Evolutionary conservation across 1,140 invertebrate genomes (phyloP).

Genomic region (Antheraea pernyi): DNA sequence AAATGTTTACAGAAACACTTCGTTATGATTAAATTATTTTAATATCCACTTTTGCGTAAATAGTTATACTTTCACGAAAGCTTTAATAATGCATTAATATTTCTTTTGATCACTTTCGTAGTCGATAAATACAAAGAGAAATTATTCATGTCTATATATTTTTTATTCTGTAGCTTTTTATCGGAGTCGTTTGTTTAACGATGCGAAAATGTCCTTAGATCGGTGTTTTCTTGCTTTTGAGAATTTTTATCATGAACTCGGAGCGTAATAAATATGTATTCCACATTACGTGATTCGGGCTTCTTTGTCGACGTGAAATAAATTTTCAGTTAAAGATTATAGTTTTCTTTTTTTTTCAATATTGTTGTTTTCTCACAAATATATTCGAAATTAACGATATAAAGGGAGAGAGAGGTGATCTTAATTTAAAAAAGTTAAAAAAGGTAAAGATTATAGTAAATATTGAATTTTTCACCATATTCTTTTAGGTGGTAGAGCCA

Average conservation of each 20-base stretch:
- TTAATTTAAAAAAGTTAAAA: too few relatives aligned
- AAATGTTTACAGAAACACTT: too few relatives aligned
- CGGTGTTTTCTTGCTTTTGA: neutral
- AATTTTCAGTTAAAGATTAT: too few relatives aligned
- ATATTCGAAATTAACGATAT: too few relatives aligned
- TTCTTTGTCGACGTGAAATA: neutral
- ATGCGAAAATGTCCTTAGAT: neutral
- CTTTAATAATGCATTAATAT: neutral
- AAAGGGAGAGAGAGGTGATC: too few relatives aligned
- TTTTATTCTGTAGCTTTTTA: conserved; percentile 1
- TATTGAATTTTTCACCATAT: too few relatives aligned
- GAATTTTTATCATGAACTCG: neutral
- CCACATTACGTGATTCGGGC: neutral
- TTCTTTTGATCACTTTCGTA: neutral
- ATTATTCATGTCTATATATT: neutral
- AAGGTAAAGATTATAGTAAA: too few relatives aligned
- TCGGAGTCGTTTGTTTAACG: conserved; percentile 1
- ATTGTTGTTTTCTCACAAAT: too few relatives aligned
- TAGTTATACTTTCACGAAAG: neutral
- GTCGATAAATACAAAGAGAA: neutral
- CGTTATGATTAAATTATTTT: too few relatives aligned
- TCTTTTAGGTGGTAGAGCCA: too few relatives aligned
- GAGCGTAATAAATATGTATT: neutral
- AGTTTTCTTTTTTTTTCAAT: too few relatives aligned
- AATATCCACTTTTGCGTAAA: too few relatives aligned